A percentile compares a stretch with the other conserved stretches of the same genome.
Evolutionary conservation across 2,888 invertebrate species (phyloP).

Genomic region (Heterodera filipjevi): DNA sequence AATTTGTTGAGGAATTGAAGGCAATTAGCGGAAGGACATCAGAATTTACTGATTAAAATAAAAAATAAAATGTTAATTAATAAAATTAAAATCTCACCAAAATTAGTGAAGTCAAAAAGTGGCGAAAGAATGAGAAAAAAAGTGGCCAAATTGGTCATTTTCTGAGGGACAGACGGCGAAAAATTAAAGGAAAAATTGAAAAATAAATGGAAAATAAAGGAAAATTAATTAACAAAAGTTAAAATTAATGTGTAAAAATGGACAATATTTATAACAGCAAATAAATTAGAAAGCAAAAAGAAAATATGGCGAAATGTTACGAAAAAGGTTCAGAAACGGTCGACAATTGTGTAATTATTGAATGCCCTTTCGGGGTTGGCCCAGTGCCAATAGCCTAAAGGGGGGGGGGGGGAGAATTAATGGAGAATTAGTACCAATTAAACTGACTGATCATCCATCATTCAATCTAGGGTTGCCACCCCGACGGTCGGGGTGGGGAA

Average conservation of each 20-base stretch:
- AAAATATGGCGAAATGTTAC: neutral
- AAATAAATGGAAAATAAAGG: neutral
- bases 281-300: slow-evolving; percentile 15
- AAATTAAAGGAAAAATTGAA: neutral
- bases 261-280: slow-evolving; percentile 1
- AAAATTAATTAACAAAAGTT: neutral
- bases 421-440: too few relatives aligned
- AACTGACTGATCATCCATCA: too few relatives aligned
- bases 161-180: neutral
- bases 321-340: neutral
- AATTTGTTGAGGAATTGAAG: neutral
- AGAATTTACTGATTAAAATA: neutral
- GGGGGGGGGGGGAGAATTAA: too few relatives aligned
- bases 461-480: too few relatives aligned
- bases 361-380: neutral
- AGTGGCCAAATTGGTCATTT: neutral
- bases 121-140: slow-evolving; percentile 4
- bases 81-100: neutral
- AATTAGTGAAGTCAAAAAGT: neutral
- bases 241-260: neutral
- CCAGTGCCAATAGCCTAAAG: slow-evolving; percentile 4
- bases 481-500: too few relatives aligned
- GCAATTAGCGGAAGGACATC: neutral
- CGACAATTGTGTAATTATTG: slow-evolving; percentile 14
- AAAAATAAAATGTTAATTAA: neutral